Base-by-base conservation (phyloP, 2,797 vertebrate species). In the Danionella dracula region DNA sequence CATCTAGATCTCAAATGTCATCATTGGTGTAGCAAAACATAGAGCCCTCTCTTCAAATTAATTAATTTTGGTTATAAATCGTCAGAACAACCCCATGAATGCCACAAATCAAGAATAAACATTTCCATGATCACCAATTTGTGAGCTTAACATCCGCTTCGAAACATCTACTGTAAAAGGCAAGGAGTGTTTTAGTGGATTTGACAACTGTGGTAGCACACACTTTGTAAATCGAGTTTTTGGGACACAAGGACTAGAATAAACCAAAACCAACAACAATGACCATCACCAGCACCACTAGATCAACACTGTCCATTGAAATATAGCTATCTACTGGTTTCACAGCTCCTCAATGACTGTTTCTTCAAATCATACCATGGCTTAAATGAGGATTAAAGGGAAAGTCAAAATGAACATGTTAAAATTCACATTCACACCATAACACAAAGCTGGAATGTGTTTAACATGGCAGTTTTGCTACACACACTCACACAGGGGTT, bases 381-480 rank as follows among this genome's bases (percentile, higher is more conserved):
- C 66, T 61, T 19, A 44, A 67, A 78, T 63, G 68, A 65, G 74
- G 60, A 68, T 83, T 87, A 87, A 87, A 86, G 82, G 85, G 83
- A 82, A 71, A 66, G 65, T 70, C 76, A 37, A 71, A 68, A 50
- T 58, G 60, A 76, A 73, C 78, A 79, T 68, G 23, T 68, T 61
- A 31, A 57, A 67, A 64, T 10, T 70, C 56, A 66, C 65, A 68
- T 68, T 65, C 66, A 48, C 68, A 80, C 68, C 48, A 73, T 35
- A 81, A 78, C 77, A 51, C 70, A 80, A 85, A 86, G 64, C 82
- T 71, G 83, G 85, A 88, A 87, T 88, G 84, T 87, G 79, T 76
- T 85, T 86, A 86, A 82, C 84, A 85, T 83, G 88, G 88, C 88
- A 88, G 88, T 87, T 76, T 81, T 72, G 82, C 65, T 67, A 69